Evolutionary conservation across 2,113 vertebrate species (phyloP), one percentile per base, ranked within the genome.

Genomic region (Campylomormyrus tamandua): DNA sequence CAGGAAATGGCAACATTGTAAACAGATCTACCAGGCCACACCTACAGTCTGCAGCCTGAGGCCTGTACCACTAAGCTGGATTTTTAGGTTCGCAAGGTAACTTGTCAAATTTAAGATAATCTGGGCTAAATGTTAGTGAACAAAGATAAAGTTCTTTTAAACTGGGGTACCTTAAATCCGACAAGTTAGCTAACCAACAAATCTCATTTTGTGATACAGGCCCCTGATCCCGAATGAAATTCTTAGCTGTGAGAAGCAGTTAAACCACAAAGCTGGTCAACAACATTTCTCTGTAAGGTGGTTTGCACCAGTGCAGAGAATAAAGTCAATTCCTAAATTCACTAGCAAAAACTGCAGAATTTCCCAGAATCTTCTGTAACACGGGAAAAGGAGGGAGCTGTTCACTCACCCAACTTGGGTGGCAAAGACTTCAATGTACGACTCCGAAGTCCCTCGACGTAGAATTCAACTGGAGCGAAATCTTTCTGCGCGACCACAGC

Each of bases 381-480:
- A 11, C 1, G 27, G 74, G 35, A 80, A 42, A 42, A 42, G 5
- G 74, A 19, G 15, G 15, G 35, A 19, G 35, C 2, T 7, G 13
- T 8, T 42, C 31, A 94, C 96, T 90, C 95, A 99, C 98, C 98
- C 88, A 98, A 93, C 91, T 99, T 99, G 21, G 98, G 98, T 45
- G 93, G 94, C 92, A 98, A 90, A 85, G 98, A 98, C 94, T 99
- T 99, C 89, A 97, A 94, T 0, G 98, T 97, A 48, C 98, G 97
- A 93, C 98, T 99, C 92, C 98, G 95, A 87, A 97, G 96, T 50
- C 98, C 98, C 93, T 99, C 98, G 83, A 99, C 96, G 90, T 96
- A 99, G 96, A 99, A 99, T 95, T 99, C 98, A 93, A 99, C 46
- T 42, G 98, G 98, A 91, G 98, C 98, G 92, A 96, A 96, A 91